Evolutionary conservation across 30 jellyfish, hydroid and myxozoan species (phyloP).

Genomic region (Aurelia coerulea): DNA sequence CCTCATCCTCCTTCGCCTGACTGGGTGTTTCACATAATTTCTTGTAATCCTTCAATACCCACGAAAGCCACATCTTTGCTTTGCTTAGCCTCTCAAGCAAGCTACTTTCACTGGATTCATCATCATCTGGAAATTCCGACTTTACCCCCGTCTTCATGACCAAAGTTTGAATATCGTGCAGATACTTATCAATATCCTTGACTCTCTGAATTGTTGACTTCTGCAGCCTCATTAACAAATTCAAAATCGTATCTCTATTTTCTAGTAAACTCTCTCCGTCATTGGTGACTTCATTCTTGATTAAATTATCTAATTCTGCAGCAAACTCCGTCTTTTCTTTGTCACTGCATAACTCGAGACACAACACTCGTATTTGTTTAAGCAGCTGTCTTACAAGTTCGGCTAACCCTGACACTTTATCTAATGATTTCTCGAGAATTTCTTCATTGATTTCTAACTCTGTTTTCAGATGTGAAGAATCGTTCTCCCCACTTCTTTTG

Average conservation of each 20-base stretch:
- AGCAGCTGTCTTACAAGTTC: conserved; percentile 38
- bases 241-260: conserved; percentile 15
- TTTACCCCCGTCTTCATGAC: conserved; percentile 45
- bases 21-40: conserved; percentile 53
- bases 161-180: conserved; percentile 22
- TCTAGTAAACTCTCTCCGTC: conserved; percentile 23
- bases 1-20: conserved; percentile 5
- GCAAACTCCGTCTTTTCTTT: conserved; percentile 10
- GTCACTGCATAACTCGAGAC: conserved; percentile 10
- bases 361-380: conserved; percentile 11
- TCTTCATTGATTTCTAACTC: conserved; percentile 53
- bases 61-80: conserved; percentile 42
- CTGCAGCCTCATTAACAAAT: conserved; percentile 10
- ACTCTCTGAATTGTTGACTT: conserved; percentile 29
- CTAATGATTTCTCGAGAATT: conserved; percentile 39
- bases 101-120: background rate
- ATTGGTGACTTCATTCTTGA: conserved; percentile 21
- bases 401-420: conserved; percentile 23
- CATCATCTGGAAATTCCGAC: conserved; percentile 33
- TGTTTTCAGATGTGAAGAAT: conserved; percentile 22
- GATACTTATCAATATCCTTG: conserved; percentile 18
- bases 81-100: conserved; percentile 14
- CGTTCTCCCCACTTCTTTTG: conserved; percentile 20
- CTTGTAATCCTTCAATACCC: conserved; percentile 60
- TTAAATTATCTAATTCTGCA: conserved; percentile 22